These are phyloP conservation scores for Cryptoleucopteryx plumbea DNA, from an alignment of 2,113 vertebrate genomes.

Conservation along the genomic window DNA sequence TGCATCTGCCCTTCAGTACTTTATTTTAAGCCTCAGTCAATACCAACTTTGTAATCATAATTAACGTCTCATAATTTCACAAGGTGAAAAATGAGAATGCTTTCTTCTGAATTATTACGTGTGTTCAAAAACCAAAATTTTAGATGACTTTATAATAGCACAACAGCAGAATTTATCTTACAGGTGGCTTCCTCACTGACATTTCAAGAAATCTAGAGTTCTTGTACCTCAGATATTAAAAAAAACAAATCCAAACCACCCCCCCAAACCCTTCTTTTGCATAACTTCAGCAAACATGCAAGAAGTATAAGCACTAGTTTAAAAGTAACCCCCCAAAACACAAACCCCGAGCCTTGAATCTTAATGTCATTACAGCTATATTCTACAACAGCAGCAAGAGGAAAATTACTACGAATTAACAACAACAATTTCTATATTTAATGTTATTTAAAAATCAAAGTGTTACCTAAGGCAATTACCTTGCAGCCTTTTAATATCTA, in stretches of 20 bases:
- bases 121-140: neutral
- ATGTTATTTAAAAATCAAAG: conserved; percentile 81
- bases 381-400: conserved; percentile 32
- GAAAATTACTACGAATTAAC: conserved; percentile 68
- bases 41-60: neutral
- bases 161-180: neutral
- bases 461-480: conserved; percentile 79
- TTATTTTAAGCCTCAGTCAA: neutral
- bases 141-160: neutral
- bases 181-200: neutral
- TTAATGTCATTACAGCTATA: conserved; percentile 15
- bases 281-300: neutral
- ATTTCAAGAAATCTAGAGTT: neutral
- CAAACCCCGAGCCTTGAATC: neutral
- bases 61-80: neutral
- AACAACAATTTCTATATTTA: conserved; percentile 72
- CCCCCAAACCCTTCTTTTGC: neutral
- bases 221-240: neutral
- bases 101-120: neutral
- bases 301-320: neutral
- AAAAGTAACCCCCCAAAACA: neutral
- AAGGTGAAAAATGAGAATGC: conserved; percentile 15
- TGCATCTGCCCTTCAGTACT: neutral
- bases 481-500: conserved; percentile 76
- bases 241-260: neutral